Base-by-base conservation (phyloP, 2,888 invertebrate genomes). In the Trissoscelio sp. region DNA sequence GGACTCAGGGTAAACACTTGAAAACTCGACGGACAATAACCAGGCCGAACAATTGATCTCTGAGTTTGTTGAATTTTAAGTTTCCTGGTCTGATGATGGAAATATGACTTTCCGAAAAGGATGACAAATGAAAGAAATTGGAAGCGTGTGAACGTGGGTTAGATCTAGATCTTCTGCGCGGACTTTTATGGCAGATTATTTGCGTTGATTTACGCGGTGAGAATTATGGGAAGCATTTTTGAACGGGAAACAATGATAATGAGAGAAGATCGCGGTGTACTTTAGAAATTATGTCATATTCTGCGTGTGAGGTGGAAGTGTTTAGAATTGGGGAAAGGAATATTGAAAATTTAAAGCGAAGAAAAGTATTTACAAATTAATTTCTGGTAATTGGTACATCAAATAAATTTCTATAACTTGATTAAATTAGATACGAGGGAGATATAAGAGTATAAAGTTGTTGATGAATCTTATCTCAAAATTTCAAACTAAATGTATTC, bases 41-140 rank as follows among this genome's bases (percentile, higher is more conserved):
- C 58, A 48, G 12, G 0, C 24, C 55, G 62, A 62, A 73, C 74
- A 75, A 77, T 66, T 31, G 67, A n/a, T n/a, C n/a, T n/a, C n/a
- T n/a, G n/a, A n/a, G n/a, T n/a, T 60, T 60, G 75, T 67, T 34
- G 39, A 34, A 6, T 37, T 37, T 37, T n/a, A 2, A 22, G n/a
- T n/a, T 24, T 24, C 24, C 6, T 16, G 22, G 64, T 39, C 22
- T 46, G 62, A 55, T 62, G 62, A 48, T 24, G 55, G 62, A 67
- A 77, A 70, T 67, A 67, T 77, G 77, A 77, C 69, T 69, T 69
- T 69, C 53, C 60, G 69, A 69, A 69, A 60, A 44, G 31, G 58
- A 75, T 31, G 77, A 53, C 31, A 53, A 60, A 20, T 37, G 69
- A 12, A 24, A 12, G 53, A 62, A 69, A 77, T 57, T 55, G 39